Evolutionary conservation across 2,797 vertebrate species (phyloP).

Genomic region (Aythya fuligula): DNA sequence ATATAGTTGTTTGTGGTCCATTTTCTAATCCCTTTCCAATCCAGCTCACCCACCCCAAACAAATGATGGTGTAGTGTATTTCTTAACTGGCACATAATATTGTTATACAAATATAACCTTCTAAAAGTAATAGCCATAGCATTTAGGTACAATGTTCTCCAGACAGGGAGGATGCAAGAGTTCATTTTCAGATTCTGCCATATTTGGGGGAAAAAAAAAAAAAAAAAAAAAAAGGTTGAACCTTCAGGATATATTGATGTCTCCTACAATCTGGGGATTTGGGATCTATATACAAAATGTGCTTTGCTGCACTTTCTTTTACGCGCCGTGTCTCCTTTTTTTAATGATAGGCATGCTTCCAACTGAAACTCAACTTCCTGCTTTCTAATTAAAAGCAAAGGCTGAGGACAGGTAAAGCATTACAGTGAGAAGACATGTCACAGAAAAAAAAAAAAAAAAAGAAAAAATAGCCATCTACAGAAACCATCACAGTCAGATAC

Average conservation of each 20-base stretch:
- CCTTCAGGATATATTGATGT: background rate
- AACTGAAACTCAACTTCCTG: constrained; percentile 2
- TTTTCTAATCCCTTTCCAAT: background rate
- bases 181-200: background rate
- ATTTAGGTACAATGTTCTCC: background rate
- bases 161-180: background rate
- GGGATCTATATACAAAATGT: background rate
- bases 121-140: background rate
- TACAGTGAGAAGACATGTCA: background rate
- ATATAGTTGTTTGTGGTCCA: background rate
- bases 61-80: background rate
- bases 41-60: background rate
- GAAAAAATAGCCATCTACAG: background rate
- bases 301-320: background rate
- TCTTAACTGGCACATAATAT: background rate
- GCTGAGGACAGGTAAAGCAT: background rate
- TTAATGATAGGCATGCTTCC: constrained; percentile 43
- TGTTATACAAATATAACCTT: background rate
- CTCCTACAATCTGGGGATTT: background rate
- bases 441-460: constrained; percentile 1
- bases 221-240: background rate
- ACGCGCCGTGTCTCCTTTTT: constrained; percentile 21
- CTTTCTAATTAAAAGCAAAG: constrained; percentile 56
- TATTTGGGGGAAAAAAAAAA: background rate
- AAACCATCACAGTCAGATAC: background rate